A percentile compares a stretch with the other conserved stretches of the same genome.
Evolutionary conservation across 2,888 invertebrate genomes (phyloP).

Genomic region (Kryphioiulus occultus): DNA sequence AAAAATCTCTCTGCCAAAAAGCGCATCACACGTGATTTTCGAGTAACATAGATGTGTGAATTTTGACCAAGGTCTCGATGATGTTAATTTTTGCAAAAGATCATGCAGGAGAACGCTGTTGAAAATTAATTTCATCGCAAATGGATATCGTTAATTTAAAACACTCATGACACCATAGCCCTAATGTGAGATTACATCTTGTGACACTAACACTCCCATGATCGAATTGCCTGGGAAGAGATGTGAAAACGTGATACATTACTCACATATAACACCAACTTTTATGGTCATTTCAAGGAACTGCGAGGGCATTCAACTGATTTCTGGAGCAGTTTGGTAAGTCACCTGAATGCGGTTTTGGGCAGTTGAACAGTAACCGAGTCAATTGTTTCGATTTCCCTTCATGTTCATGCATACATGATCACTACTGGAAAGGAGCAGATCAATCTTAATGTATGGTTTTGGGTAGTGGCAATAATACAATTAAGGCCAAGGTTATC

Average conservation of each 20-base stretch:
- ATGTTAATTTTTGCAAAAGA: background rate
- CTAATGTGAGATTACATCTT: background rate
- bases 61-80: background rate
- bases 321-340: background rate
- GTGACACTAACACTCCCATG: background rate
- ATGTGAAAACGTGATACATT: conserved; percentile 10
- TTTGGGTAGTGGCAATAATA: background rate
- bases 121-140: background rate
- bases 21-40: too few species aligned
- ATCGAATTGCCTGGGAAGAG: background rate
- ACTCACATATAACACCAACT: background rate
- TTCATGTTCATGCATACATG: conserved; percentile 8
- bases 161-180: background rate
- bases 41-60: too few species aligned
- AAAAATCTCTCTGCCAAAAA: too few species aligned
- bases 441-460: background rate
- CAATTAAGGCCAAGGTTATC: conserved; percentile 14
- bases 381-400: background rate
- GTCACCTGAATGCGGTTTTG: background rate
- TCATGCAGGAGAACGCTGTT: background rate
- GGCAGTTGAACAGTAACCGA: background rate
- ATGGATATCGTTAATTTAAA: background rate
- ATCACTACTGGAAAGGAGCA: background rate
- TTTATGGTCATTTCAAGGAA: background rate
- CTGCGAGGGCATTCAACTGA: conserved; percentile 29